Base-by-base conservation (phyloP, 2,113 vertebrate genomes). In the Vireo altiloquus region DNA sequence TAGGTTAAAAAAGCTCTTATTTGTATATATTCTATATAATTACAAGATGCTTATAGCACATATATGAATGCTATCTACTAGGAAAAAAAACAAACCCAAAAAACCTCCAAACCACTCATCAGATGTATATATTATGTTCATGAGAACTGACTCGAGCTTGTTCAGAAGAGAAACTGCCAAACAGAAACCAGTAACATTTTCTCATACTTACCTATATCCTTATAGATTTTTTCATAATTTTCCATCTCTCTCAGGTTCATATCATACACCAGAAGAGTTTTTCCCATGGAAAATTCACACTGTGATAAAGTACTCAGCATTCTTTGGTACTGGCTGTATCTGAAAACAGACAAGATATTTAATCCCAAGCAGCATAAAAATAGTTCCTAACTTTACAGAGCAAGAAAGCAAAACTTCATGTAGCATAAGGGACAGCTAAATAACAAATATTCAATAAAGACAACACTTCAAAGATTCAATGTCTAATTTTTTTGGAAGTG, bases 161-260 rank as follows among this genome's bases (percentile, higher is more conserved):
- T 14, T 80, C 3, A 12, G 15, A 31, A 27, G 10, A 69, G 8
- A 84, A 87, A 75, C 1, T 27, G 16, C 47, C 35, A 65, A 59
- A 57, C 13, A 76, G 31, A 82, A 87, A 60, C 6, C 2, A 79
- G 22, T 64, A 79, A 30, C 10, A 40, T 59, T 88, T 66, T 42
- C 8, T 24, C 57, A 46, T 83, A 80, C 60, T 98, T 98, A 99
- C 99, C 99, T 95, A 99, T 99, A 84, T 99, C 98, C 53, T 98
- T 96, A 92, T 99, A 99, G 93, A 99, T 99, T 96, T 98, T 99
- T 97, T 99, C 99, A 92, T 99, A 99, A 84, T 99, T 99, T 92
- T 99, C 99, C 99, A 99, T 99, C 97, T 99, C 99, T 91, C 98
- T 98, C 54, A 99, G 98, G 96, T 99, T 99, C 99, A 99, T 99